These are phyloP conservation scores for Sarcophilus harrisii DNA, from an alignment of 2,797 vertebrate genomes.

Conservation along the genomic window DNA sequence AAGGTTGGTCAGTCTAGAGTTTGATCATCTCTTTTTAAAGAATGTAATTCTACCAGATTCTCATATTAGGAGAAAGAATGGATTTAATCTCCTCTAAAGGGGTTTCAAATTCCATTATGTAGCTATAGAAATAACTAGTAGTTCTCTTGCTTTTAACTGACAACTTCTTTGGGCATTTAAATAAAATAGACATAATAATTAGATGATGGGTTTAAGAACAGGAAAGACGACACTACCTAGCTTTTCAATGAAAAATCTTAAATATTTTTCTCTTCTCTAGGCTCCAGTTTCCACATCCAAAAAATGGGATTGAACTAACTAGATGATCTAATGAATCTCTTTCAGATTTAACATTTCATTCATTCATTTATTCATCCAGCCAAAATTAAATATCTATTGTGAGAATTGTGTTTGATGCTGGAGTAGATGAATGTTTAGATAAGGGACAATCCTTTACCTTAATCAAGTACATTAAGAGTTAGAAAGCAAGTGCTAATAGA, in stretches of 20 bases:
- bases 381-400: not conserved
- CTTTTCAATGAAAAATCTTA: not conserved
- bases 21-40: conserved; percentile 2
- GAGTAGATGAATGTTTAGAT: not conserved
- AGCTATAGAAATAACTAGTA: not conserved
- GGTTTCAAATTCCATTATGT: not conserved
- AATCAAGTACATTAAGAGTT: not conserved
- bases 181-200: not conserved
- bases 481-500: not conserved
- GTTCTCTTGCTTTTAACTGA: not conserved
- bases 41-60: not conserved
- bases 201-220: not conserved
- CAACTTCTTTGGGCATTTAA: not conserved
- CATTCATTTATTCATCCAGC: not conserved
- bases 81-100: not conserved
- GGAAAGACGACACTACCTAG: not conserved
- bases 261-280: not conserved
- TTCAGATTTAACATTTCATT: not conserved
- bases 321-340: not conserved
- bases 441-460: not conserved
- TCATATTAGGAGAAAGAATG: not conserved
- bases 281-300: not conserved
- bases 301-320: not conserved
- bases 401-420: not conserved
- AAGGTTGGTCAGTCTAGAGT: conserved; percentile 30